These are phyloP conservation scores for Sussaba pulchella DNA, from an alignment of 2,888 invertebrate species.

Conservation along the genomic window DNA sequence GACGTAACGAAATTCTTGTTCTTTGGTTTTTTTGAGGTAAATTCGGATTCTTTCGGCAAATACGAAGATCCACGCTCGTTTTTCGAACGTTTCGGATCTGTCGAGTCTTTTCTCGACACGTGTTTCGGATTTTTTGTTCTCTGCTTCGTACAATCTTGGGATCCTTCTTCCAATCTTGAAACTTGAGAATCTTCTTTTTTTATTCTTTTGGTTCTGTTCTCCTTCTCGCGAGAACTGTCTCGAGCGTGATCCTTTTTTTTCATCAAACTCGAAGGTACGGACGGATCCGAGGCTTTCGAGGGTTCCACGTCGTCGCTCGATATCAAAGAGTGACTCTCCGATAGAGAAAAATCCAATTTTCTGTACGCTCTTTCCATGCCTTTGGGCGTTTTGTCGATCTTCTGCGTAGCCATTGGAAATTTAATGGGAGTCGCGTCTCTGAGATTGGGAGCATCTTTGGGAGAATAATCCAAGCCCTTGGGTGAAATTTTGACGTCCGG, in stretches of 20 bases:
- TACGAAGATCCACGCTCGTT: constrained; percentile 47
- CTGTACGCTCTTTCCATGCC: constrained; percentile 77
- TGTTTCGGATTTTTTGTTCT: constrained; percentile 76
- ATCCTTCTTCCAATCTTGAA: constrained; percentile 70
- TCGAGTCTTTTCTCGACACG: constrained; percentile 76
- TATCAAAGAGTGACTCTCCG: constrained; percentile 77
- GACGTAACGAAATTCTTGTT: constrained; percentile 76
- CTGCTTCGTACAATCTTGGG: constrained; percentile 70
- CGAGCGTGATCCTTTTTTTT: constrained; percentile 80
- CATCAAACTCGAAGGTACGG: constrained; percentile 74
- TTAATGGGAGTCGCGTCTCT: constrained; percentile 74
- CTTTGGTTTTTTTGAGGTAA: constrained; percentile 73
- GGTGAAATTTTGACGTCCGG: constrained; percentile 82
- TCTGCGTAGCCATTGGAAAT: constrained; percentile 65
- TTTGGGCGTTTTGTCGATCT: constrained; percentile 74
- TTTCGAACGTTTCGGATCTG: constrained; percentile 69
- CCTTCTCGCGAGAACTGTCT: constrained; percentile 80
- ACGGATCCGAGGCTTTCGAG: constrained; percentile 78
- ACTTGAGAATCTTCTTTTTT: constrained; percentile 77
- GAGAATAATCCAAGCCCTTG: constrained; percentile 78
- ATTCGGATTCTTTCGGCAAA: constrained; percentile 67
- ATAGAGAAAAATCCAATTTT: constrained; percentile 80
- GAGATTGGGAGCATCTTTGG: constrained; percentile 75
- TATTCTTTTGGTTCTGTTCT: constrained; percentile 80
- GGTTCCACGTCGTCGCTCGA: constrained; percentile 80